These are phyloP conservation scores for Aromia moschata DNA, from an alignment of 2,888 invertebrate genomes.

Conservation along the genomic window DNA sequence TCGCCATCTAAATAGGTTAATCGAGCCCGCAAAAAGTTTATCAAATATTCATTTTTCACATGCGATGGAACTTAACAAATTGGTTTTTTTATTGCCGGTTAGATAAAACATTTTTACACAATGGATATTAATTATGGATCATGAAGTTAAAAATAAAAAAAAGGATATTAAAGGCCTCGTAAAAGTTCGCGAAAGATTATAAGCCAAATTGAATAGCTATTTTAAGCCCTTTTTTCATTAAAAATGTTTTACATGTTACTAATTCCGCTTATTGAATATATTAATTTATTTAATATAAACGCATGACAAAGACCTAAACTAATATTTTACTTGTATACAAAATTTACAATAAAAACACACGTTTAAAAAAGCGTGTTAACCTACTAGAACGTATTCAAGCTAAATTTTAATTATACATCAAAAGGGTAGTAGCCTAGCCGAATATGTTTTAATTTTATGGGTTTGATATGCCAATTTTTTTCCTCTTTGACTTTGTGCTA, in stretches of 20 bases:
- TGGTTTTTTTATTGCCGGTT: constrained; percentile 31
- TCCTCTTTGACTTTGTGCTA: too few relatives aligned
- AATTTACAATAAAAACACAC: neutral
- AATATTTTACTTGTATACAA: constrained; percentile 12
- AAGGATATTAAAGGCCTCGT: constrained; percentile 22
- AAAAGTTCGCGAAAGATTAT: constrained; percentile 28
- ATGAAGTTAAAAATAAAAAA: constrained; percentile 30
- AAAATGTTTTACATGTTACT: constrained; percentile 24
- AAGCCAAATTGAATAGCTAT: constrained; percentile 28
- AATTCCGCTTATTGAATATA: constrained; percentile 19
- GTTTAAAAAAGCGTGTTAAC: neutral
- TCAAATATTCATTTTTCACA: constrained; percentile 44
- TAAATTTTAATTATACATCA: neutral
- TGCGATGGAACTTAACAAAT: constrained; percentile 34
- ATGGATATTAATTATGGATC: constrained; percentile 30
- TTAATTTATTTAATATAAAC: constrained; percentile 25
- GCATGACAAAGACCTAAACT: constrained; percentile 20
- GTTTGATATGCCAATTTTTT: too few relatives aligned
- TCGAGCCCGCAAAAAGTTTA: constrained; percentile 40
- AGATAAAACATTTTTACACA: constrained; percentile 29
- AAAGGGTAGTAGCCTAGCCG: too few relatives aligned
- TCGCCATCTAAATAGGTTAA: constrained; percentile 42
- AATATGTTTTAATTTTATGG: too few relatives aligned
- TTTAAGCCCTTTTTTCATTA: constrained; percentile 32
- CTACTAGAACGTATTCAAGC: neutral